Evolutionary conservation across 2,797 vertebrate genomes (phyloP).

Genomic region (Glyptemys insculpta): DNA sequence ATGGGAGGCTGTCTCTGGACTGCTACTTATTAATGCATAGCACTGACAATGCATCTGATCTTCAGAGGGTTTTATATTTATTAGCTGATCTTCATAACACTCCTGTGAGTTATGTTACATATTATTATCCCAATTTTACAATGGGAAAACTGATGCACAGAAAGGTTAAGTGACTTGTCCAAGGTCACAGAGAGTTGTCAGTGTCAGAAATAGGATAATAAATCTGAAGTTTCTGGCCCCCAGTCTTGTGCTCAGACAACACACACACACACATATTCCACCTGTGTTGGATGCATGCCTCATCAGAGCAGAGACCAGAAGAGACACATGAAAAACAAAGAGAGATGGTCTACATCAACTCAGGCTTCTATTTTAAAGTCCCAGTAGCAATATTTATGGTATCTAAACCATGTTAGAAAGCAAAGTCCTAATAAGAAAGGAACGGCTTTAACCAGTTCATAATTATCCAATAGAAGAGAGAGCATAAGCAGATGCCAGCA

Average conservation of each 20-base stretch:
- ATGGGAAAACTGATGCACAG: not conserved
- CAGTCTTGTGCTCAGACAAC: not conserved
- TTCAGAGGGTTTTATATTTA: conserved; percentile 18
- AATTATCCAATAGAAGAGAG: not conserved
- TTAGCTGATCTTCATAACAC: not conserved
- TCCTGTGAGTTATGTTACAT: not conserved
- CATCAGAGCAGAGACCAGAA: not conserved
- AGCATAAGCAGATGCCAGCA: conserved; percentile 32
- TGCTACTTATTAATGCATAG: not conserved
- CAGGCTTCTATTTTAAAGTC: not conserved
- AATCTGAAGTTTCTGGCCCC: not conserved
- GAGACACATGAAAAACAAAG: not conserved
- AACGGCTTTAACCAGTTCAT: conserved; percentile 38
- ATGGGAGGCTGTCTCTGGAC: not conserved
- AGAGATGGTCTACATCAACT: not conserved
- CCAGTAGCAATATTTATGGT: conserved; percentile 23
- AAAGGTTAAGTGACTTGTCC: not conserved
- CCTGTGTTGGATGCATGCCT: not conserved
- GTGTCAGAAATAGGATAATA: not conserved
- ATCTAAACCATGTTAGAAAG: conserved; percentile 33
- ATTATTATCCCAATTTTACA: not conserved
- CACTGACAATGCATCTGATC: not conserved
- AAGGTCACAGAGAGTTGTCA: not conserved
- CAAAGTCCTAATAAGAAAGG: conserved; percentile 1
- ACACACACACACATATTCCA: not conserved